Evolutionary conservation across 2,797 vertebrate genomes (phyloP).

Genomic region (Mus spretus): DNA sequence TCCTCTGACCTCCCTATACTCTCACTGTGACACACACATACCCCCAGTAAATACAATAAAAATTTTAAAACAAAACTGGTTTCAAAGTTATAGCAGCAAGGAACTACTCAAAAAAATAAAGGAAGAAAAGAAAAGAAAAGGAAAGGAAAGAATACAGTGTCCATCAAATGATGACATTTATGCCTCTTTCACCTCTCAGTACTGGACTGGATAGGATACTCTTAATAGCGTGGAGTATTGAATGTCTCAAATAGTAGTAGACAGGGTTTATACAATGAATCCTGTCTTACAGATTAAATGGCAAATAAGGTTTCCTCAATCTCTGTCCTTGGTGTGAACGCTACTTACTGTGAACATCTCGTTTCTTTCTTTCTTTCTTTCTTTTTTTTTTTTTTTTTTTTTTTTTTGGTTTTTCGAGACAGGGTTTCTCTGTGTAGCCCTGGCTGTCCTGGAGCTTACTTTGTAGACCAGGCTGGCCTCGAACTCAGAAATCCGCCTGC

Average conservation of each 20-base stretch:
- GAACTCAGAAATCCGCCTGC: too few relatives aligned
- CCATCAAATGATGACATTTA: neutral
- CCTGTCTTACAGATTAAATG: neutral
- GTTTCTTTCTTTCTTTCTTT: neutral
- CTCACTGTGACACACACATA: neutral
- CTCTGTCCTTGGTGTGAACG: neutral
- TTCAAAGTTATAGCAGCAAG: slow-evolving; percentile 33
- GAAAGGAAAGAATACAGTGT: too few relatives aligned
- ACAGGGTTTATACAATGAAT: slow-evolving; percentile 6
- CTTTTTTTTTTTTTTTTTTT: too few relatives aligned
- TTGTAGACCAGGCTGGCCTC: too few relatives aligned
- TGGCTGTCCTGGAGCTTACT: too few relatives aligned
- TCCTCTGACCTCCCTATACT: neutral
- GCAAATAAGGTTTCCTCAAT: neutral
- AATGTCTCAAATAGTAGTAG: slow-evolving; percentile 1
- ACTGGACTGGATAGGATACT: neutral
- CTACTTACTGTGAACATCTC: neutral
- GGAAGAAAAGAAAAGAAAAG: too few relatives aligned
- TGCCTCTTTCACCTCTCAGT: neutral
- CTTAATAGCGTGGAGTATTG: slow-evolving; percentile 1
- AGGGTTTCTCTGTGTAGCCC: too few relatives aligned
- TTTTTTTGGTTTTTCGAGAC: too few relatives aligned
- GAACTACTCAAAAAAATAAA: neutral
- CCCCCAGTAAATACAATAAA: neutral
- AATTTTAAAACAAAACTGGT: neutral